Percentiles rank a stretch among this genome's conserved stretches.
These are phyloP conservation scores for Pelodytes ibericus DNA, from an alignment of 2,797 vertebrate species.

Conservation along the genomic window DNA sequence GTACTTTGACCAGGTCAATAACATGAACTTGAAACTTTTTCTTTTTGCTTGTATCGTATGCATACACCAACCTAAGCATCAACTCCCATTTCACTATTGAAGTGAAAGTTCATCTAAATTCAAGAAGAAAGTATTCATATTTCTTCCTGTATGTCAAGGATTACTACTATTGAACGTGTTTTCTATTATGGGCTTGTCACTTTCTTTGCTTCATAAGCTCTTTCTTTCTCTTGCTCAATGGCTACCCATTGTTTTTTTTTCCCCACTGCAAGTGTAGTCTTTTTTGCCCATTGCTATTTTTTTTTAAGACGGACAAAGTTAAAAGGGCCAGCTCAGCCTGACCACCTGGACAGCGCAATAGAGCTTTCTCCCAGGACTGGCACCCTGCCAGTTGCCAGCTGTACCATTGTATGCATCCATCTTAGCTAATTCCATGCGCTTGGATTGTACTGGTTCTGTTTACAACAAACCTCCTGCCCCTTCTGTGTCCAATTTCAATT, in stretches of 20 bases:
- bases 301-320: constrained; percentile 88
- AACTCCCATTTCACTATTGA: constrained; percentile 58
- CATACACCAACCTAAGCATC: constrained; percentile 30
- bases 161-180: constrained; percentile 84
- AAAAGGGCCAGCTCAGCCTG: constrained; percentile 82
- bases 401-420: constrained; percentile 87
- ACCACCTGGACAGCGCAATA: constrained; percentile 88
- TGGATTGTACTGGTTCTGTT: constrained; percentile 83
- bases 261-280: constrained; percentile 75
- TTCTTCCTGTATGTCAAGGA: constrained; percentile 87
- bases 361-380: constrained; percentile 79
- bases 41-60: constrained; percentile 4
- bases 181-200: constrained; percentile 88
- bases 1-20: constrained; percentile 43
- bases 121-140: constrained; percentile 85
- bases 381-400: constrained; percentile 88
- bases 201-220: constrained; percentile 90
- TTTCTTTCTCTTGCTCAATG: constrained; percentile 84
- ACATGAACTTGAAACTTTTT: constrained; percentile 27
- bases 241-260: constrained; percentile 86
- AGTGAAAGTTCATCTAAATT: constrained; percentile 77
- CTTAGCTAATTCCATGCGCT: constrained; percentile 84
- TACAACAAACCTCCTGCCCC: constrained; percentile 82
- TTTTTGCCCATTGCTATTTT: constrained; percentile 68
- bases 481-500: constrained; percentile 80